Base-by-base conservation (phyloP, 2,797 vertebrate genomes). In the Danio albolineatus region DNA sequence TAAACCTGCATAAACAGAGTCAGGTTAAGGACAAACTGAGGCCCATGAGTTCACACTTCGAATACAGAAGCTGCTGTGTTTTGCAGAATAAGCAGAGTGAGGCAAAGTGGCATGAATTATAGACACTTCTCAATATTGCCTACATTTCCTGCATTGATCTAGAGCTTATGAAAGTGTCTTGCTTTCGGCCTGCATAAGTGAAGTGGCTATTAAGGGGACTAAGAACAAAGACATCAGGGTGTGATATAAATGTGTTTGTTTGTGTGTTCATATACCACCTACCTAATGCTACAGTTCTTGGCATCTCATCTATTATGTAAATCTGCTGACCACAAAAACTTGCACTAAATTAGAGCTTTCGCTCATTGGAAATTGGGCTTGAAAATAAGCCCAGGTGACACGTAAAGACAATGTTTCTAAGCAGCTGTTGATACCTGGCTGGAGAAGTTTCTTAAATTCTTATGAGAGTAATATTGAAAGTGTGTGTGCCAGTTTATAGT, bases 1-100 rank as follows among this genome's bases (percentile, higher is more conserved):
- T 60, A 70, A 38, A 46, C 64, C 39, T 39, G 19, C 10, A 46
- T 56, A n/a, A 41, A 60, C 16, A 59, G 76, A 60, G 44, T 16
- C 43, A 69, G 76, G 16, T n/a, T 78, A 60, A 70, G 10, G 66
- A 70, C 66, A 70, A 5, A 60, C 36, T n/a, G 13, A 60, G 36
- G 43, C n/a, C 8, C 56, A 39, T n/a, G 54, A 21, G 16, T 69
- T 69, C 43, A 60, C 44, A 19, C n/a, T 39, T 28, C 6, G 8
- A 74, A 57, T 49, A 65, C 28, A 66, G 54, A 46, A 62, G 57
- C 36, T 62, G 48, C 14, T 17, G 21, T 44, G 74, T 85, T 73
- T 77, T 82, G 79, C 82, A 79, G 84, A 41, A 80, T 83, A 85
- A 85, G 84, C 82, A 83, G 62, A 38, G 59, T 16, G 2, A 74